Conservation (phyloP, 2,888 invertebrate species). For the Anthophora plumipes region DNA sequence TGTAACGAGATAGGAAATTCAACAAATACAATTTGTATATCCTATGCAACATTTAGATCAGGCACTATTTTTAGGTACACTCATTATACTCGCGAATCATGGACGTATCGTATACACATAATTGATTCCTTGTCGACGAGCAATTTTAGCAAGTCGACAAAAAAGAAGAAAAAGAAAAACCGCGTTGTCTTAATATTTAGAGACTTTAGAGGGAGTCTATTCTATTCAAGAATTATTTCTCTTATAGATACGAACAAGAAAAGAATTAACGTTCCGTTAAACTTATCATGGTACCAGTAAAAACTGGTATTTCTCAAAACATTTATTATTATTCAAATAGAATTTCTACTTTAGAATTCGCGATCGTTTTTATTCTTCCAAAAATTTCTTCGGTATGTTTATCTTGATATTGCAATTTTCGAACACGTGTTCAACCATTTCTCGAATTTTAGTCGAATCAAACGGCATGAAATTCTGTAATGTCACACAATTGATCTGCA, state of each 20-base stretch:
- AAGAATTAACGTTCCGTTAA: too few species aligned
- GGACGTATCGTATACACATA: background rate
- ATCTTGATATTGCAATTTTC: background rate
- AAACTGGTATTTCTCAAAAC: too few species aligned
- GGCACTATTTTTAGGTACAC: background rate
- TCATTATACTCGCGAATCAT: background rate
- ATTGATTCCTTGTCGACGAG: background rate
- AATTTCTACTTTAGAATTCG: too few species aligned
- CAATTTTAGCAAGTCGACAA: background rate
- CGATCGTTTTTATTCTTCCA: too few species aligned
- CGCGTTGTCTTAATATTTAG: background rate
- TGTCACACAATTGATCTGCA: background rate
- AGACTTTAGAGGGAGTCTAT: background rate
- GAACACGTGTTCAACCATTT: conserved; percentile 23
- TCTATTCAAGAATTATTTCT: too few species aligned
- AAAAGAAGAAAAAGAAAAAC: background rate
- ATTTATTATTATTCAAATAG: too few species aligned
- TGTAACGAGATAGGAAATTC: background rate
- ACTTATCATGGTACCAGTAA: too few species aligned
- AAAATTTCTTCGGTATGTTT: background rate
- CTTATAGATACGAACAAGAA: too few species aligned
- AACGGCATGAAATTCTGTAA: background rate
- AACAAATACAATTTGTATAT: too few species aligned
- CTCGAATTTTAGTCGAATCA: background rate
- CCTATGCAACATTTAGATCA: background rate